These are phyloP conservation scores for Periphyllus acericola DNA, from an alignment of 2,888 invertebrate genomes.

Conservation along the genomic window DNA sequence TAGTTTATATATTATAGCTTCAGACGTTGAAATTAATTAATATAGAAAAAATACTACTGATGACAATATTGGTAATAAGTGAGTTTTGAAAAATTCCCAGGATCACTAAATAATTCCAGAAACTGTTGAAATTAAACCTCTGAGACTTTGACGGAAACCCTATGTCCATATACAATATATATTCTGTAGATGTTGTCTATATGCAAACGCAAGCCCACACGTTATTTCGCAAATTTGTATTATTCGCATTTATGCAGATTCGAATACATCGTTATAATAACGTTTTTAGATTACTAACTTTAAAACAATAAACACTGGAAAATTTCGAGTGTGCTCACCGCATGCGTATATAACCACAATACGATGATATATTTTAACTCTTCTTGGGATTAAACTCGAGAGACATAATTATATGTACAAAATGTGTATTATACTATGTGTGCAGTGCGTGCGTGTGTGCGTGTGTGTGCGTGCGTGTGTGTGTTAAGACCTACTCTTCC, in stretches of 20 bases:
- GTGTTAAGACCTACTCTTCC: conserved; percentile 46
- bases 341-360: neutral
- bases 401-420: conserved; percentile 7
- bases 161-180: too few species aligned
- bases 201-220: neutral
- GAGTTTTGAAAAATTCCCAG: too few species aligned
- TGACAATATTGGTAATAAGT: too few species aligned
- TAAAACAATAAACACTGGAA: conserved; percentile 32
- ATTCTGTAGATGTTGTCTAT: too few species aligned
- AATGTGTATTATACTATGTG: neutral
- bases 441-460: neutral
- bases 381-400: conserved; percentile 18
- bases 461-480: too few species aligned
- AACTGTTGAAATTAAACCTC: too few species aligned
- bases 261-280: neutral
- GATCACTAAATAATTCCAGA: too few species aligned
- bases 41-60: too few species aligned
- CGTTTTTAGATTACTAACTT: conserved; percentile 46
- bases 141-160: too few species aligned
- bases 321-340: conserved; percentile 7
- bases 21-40: too few species aligned
- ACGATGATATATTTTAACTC: conserved; percentile 20
- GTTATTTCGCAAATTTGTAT: neutral
- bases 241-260: conserved; percentile 23
- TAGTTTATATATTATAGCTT: too few species aligned